Base-by-base conservation (phyloP, 2,797 vertebrate genomes). In the Nothura maculosa region DNA sequence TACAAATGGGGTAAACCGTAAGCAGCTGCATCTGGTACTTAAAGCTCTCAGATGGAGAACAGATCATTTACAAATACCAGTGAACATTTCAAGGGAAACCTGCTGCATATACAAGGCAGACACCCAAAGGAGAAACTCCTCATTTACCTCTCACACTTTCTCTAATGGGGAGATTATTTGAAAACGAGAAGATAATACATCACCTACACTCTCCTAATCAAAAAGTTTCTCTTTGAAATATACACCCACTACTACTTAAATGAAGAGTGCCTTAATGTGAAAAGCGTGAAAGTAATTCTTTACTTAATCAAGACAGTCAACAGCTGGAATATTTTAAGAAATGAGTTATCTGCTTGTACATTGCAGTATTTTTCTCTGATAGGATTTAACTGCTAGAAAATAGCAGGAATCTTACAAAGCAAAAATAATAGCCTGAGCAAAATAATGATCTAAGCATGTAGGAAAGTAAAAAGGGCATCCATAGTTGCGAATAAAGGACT, bases 1-100 rank as follows among this genome's bases (percentile, higher is more conserved):
- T 93, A 94, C 87, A 95, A 81, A 86, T 95, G 42, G 87, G 61
- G 78, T 78, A 50, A 94, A 85, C 85, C 50, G 27, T 2, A 60
- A 96, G 89, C 77, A 96, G 70, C 60, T 96, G 92, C 91, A 79
- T 63, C 55, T 78, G 92, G 52, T 89, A 93, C 91, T 95, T 82
- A 84, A 90, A 85, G 54, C 52, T 93, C 88, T 96, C 93, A 87
- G 62, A 82, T 79, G 76, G 40, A 75, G 72, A 90, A 78, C 25
- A 88, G 57, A 84, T 94, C 47, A 76, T 95, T 89, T 93, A 81
- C 72, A 82, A 96, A 85, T 85, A 85, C 30, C 90, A 85, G 25
- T 6, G 10, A 95, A 64, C 62, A 60, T 52, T 81, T 85, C 64
- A 84, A 91, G 62, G 18, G 86, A 94, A 91, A 81, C 63, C 38